Base-by-base conservation (phyloP, 37 sponge, comb jelly and placozoan genomes). In the Hormiphora californensis region DNA sequence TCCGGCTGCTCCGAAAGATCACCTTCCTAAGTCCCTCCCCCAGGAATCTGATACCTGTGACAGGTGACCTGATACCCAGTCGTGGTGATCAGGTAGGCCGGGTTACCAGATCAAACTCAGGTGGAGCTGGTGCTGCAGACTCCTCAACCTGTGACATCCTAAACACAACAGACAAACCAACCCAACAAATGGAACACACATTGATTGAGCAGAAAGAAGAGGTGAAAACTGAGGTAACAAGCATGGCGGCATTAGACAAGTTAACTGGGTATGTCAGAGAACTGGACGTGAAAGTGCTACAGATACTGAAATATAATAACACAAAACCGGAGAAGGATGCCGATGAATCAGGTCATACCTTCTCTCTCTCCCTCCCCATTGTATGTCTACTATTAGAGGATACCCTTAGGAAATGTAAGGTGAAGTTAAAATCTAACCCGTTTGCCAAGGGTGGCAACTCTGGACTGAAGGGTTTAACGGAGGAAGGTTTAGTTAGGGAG, bases 371-470 rank as follows among this genome's bases (percentile, higher is more conserved):
- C 7, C 44, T 73, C 5, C 81, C 81, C 15, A 28, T 43, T 23
- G 43, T 46, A 0, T 73, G 81, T 30, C 40, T 73, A 46, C 9
- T 73, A 46, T 41, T 73, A n/a, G 81, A 73, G 23, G 81, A 73
- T 40, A 43, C 43, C 0, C 44, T 73, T 11, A 19, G 46, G 19
- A 73, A 73, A 30, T 73, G 81, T 28, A 73, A 40, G 44, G 40
- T 73, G 46, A 73, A 73, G 25, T 36, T 73, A 46, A 73, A 73
- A 21, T 3, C 81, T 17, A 28, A 43, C 25, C 81, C 81, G 19
- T 43, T 43, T 22, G 25, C 7, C 23, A 21, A 43, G 32, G 4
- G 40, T 1, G 81, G 81, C 38, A 43, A 43, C 44, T 73, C 81
- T 4, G 12, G 46, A 46, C 17, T 73, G 22, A 12, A 43, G 1